Conservation (phyloP, 2,113 vertebrate genomes). For the Sorex araneus region DNA sequence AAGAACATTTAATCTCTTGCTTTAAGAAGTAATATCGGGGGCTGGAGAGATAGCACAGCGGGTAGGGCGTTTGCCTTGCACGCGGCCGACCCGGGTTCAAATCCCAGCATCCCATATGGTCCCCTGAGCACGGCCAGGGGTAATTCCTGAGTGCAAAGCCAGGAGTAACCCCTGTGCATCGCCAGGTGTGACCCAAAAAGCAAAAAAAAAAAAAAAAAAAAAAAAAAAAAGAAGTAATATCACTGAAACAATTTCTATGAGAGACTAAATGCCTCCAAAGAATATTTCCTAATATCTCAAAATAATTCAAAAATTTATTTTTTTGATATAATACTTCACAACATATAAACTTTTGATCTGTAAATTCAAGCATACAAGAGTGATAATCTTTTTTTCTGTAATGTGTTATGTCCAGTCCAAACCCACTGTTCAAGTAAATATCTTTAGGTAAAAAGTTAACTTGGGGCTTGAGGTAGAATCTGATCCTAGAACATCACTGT, state of each 20-base stretch:
- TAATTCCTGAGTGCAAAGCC: too few relatives aligned
- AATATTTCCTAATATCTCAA: slow-evolving; percentile 47
- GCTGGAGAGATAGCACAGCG: too few relatives aligned
- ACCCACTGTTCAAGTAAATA: neutral
- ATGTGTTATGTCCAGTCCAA: neutral
- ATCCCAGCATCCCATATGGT: too few relatives aligned
- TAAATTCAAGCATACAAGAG: neutral
- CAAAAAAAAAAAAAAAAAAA: too few relatives aligned
- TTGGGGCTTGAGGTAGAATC: neutral
- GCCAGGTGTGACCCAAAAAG: too few relatives aligned
- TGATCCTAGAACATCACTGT: neutral
- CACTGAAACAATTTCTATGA: slow-evolving; percentile 33
- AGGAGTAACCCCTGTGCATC: too few relatives aligned
- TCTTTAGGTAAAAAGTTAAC: neutral
- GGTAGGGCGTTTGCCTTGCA: too few relatives aligned
- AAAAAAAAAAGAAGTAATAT: too few relatives aligned
- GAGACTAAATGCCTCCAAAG: slow-evolving; percentile 25
- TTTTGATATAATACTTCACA: neutral
- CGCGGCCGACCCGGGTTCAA: too few relatives aligned
- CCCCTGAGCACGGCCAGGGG: too few relatives aligned
- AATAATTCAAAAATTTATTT: slow-evolving; percentile 38
- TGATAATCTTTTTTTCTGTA: neutral
- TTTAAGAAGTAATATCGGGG: too few relatives aligned
- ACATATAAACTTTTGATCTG: neutral
- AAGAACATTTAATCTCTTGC: slow-evolving; percentile 62